These are phyloP conservation scores for Euplexia lucipara DNA, from an alignment of 2,888 invertebrate genomes.

Conservation along the genomic window DNA sequence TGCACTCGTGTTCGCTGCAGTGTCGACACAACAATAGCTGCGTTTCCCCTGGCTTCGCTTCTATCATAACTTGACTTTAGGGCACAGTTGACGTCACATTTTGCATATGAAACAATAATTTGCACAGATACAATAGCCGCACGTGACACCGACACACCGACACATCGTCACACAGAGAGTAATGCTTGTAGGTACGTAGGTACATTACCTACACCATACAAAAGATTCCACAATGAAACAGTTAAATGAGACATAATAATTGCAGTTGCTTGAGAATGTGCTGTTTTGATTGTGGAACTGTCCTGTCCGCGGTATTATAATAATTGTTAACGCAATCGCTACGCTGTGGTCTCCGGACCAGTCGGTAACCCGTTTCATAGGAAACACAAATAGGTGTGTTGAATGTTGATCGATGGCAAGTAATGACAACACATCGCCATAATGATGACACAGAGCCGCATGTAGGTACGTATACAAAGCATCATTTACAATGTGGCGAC, in stretches of 20 bases:
- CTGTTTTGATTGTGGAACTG: constrained; percentile 7
- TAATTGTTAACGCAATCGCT: constrained; percentile 8
- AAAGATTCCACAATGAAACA: constrained; percentile 18
- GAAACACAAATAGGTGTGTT: background rate
- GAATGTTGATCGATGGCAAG: constrained; percentile 2
- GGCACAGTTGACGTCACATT: background rate
- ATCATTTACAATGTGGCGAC: background rate
- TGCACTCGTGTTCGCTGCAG: background rate
- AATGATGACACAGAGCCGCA: background rate
- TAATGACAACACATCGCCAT: constrained; percentile 8
- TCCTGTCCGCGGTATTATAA: constrained; percentile 16
- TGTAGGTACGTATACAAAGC: no score
- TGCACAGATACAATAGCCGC: constrained; percentile 9
- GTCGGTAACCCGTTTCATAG: background rate
- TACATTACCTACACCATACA: background rate
- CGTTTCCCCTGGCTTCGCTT: background rate
- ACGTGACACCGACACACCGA: constrained; percentile 1
- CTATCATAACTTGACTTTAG: background rate
- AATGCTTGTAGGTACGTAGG: background rate
- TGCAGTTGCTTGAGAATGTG: constrained; percentile 15
- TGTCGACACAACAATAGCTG: background rate
- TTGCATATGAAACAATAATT: background rate
- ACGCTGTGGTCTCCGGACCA: constrained; percentile 7
- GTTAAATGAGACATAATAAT: constrained; percentile 7
- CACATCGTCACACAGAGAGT: background rate